Base-by-base conservation (phyloP, 2,888 invertebrate species). In the Theodoxus fluviatilis region DNA sequence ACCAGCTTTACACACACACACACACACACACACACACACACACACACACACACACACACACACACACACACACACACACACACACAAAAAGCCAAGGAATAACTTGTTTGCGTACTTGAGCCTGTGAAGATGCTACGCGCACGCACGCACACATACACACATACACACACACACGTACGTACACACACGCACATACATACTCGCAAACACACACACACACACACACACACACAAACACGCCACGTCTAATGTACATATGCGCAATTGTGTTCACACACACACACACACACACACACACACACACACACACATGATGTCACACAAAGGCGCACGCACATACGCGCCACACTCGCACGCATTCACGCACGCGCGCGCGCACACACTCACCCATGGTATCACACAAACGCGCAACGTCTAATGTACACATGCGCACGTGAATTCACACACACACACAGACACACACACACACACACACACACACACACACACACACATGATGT, bases 151-250 rank as follows among this genome's bases (percentile, higher is more conserved):
- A 55, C 67, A 28, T 22, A 47, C 57, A 35, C 43, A 35, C 59
- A 38, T 43, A 68, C 1, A 9, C 37, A 49, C 57, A 33, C 31
- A 33, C 67, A 52, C 33, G 18, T 28, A n/a, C 22, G 25, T 22
- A 37, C 38, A 37, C 28, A 28, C 59, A 2, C 59, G 2, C 2
- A 2, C 59, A 59, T 7, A n/a, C n/a, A n/a, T n/a, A n/a, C n/a
- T n/a, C n/a, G n/a, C n/a, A n/a, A n/a, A 28, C 59, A 59, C 59
- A 59, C 63, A 63, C 63, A 63, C 63, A 63, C 63, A 63, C 35
- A 38, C 12, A 22, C 18, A 7, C 12, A 22, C 25, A 12, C 55
- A 55, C 55, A 55, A 22, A 43, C 40, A 63, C 63, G 25, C 63
- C n/a, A 35, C 35, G n/a, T n/a, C 63, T 37, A 22, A 63, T 22